Base-by-base conservation (phyloP, 2,888 invertebrate genomes). In the Hirudinaria manillensis region DNA sequence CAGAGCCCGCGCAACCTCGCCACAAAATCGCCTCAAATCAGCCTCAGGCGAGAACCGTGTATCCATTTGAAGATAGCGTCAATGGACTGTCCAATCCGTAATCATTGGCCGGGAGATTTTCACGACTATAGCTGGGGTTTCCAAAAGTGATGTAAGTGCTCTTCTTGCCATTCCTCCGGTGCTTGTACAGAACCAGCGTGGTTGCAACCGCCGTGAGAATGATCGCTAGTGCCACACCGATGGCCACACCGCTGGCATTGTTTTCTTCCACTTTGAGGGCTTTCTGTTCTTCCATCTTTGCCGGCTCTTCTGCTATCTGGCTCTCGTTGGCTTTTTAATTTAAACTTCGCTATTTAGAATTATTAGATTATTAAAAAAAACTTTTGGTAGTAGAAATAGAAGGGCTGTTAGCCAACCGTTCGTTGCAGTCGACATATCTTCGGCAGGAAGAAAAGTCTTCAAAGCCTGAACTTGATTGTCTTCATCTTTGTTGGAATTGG, bases 121-220 rank as follows among this genome's bases (percentile, higher is more conserved):
- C 79, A 1, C 76, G 70, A 56, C 79, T 77, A 75, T 79, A 79
- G 56, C 76, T 79, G 6, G 79, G 77, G 45, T 77, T 78, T 24
- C 77, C 76, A 45, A 79, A 79, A 32, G 78, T 78, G 53, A 79
- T 77, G 76, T 79, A 79, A n/a, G 70, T 75, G 75, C 75, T 79
- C 66, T 79, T 78, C 51, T 74, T 76, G 27, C 76, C 70, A n/a
- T 72, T 71, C 53, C 51, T 70, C 27, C 70, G 70, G 10, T 61
- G 38, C 67, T 75, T 55, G 61, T 75, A 77, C n/a, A 78, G 68
- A 27, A 78, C 65, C 45, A 75, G 65, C 2, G 61, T 75, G 24
- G 77, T 34, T 21, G 70, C 76, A 24, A 51, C 38, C 10, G 72
- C 75, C n/a, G 77, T 74, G 38, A 76, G 45, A 29, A 77, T 27